A percentile compares a stretch with the other conserved stretches of the same genome.
Conservation (phyloP, 2,797 vertebrate species). For the Catostomus latipinnis region DNA sequence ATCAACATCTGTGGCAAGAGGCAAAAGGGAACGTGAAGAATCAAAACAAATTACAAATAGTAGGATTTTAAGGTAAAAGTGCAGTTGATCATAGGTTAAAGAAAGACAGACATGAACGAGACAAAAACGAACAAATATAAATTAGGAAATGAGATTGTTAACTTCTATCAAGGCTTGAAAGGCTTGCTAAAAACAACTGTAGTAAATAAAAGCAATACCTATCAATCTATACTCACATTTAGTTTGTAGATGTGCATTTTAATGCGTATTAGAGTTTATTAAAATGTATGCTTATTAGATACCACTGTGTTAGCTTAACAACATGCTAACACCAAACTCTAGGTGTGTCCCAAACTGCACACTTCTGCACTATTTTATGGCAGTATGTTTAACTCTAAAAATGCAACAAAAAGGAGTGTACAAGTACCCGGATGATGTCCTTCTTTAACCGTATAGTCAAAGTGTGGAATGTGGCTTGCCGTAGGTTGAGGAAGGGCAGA, state of each 20-base stretch:
- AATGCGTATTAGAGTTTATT: no score
- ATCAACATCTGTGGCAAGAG: constrained; percentile 8
- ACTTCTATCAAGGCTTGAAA: background rate
- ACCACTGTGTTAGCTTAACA: no score
- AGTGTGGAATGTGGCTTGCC: no score
- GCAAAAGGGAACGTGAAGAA: constrained; percentile 10
- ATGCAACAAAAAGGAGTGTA: no score
- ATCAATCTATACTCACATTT: constrained; percentile 38
- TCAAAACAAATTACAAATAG: background rate
- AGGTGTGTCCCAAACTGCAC: no score
- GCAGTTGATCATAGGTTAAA: background rate
- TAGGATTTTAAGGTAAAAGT: background rate
- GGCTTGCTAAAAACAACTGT: constrained; percentile 43
- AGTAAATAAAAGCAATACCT: constrained; percentile 49
- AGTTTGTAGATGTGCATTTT: background rate
- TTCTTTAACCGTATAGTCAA: no score
- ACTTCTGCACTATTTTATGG: no score
- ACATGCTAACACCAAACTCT: no score
- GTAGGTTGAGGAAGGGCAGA: no score
- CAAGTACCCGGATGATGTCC: no score
- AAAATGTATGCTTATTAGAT: no score
- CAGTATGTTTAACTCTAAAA: no score
- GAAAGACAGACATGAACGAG: background rate
- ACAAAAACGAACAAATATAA: background rate
- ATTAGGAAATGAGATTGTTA: background rate